Conservation (phyloP, 2,113 vertebrate species). For the Oreotragus oreotragus region DNA sequence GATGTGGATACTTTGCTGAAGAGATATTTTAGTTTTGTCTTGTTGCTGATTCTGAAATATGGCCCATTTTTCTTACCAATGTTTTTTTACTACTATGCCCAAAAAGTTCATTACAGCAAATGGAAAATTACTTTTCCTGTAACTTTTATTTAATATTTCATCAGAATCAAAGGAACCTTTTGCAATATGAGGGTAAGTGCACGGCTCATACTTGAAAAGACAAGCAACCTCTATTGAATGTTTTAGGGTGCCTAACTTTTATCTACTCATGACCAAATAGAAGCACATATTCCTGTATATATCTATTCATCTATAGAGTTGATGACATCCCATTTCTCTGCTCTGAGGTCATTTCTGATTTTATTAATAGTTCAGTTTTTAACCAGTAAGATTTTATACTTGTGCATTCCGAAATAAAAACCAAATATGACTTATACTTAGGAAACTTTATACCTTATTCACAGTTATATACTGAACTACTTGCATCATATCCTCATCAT, state of each 20-base stretch:
- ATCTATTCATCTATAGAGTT: not conserved
- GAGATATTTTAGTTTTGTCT: not conserved
- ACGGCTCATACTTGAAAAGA: not conserved
- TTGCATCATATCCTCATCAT: not conserved
- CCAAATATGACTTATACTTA: not conserved
- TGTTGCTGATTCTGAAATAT: not conserved
- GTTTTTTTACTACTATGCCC: not conserved
- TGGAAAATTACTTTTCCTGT: not conserved
- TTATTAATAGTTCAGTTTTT: not conserved
- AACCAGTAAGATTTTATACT: not conserved
- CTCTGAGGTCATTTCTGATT: not conserved
- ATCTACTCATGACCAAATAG: not conserved
- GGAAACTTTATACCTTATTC: not conserved
- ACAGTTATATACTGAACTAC: not conserved
- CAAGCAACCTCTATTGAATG: not conserved
- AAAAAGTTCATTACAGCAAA: not conserved
- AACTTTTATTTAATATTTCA: constrained; percentile 24
- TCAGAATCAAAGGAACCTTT: not conserved
- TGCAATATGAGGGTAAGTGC: not conserved
- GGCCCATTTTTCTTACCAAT: not conserved
- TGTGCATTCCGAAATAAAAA: not conserved
- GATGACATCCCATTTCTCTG: not conserved
- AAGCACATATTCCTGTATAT: not conserved
- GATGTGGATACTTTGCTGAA: not conserved
- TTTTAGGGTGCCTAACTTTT: not conserved